phyloP scores from a whole-genome alignment of 2,113 vertebrate genomes.

The Diphyllodes magnificus region DNA sequence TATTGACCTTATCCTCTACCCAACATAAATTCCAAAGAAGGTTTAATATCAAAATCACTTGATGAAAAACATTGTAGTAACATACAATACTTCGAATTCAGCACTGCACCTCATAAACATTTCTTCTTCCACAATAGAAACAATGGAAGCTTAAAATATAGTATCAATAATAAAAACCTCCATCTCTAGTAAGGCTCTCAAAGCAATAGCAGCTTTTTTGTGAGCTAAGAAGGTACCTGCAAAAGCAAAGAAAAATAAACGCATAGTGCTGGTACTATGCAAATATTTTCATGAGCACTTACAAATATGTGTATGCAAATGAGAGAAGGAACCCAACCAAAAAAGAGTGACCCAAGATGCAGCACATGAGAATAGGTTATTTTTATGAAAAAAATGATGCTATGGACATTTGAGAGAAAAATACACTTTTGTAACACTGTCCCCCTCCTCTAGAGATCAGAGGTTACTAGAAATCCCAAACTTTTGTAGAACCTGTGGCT shows the following conservation, averaged over 20 bases:
- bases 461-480: neutral
- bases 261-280: neutral
- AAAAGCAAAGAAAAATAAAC: neutral
- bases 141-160: neutral
- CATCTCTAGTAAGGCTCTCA: neutral
- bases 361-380: neutral
- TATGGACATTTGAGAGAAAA: neutral
- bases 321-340: neutral
- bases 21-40: neutral
- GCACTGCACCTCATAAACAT: neutral
- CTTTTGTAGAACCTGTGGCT: neutral
- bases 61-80: neutral
- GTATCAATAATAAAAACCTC: neutral
- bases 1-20: neutral
- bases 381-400: neutral
- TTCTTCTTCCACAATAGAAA: neutral
- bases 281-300: neutral
- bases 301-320: neutral
- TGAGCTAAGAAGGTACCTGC: neutral
- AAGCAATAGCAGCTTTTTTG: neutral
- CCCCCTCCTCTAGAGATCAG: neutral
- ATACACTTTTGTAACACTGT: neutral
- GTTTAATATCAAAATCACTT: neutral
- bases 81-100: neutral
- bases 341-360: neutral